These are phyloP conservation scores for Macrophya annulata DNA, from an alignment of 2,888 invertebrate genomes.

Conservation along the genomic window DNA sequence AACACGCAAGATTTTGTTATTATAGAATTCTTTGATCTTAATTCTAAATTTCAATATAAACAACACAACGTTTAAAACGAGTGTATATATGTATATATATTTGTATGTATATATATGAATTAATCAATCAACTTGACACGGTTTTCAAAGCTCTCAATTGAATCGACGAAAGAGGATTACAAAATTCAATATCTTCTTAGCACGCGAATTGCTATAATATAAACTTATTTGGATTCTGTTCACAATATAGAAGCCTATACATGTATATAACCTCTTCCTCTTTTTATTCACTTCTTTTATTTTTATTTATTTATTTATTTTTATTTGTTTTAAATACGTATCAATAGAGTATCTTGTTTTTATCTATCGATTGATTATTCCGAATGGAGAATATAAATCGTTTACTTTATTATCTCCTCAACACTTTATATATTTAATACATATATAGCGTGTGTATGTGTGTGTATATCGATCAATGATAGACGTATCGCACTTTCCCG, in stretches of 20 bases:
- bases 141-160: not conserved
- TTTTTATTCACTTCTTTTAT: conserved; percentile 10
- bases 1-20: not conserved
- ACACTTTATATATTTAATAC: too few species aligned
- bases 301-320: not conserved
- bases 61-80: not conserved
- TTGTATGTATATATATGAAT: too few species aligned
- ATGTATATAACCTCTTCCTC: not conserved
- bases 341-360: not conserved
- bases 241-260: not conserved
- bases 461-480: not conserved
- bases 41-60: not conserved
- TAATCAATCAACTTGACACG: not conserved
- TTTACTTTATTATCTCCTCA: not conserved
- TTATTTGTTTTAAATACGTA: not conserved
- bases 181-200: not conserved
- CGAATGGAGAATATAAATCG: not conserved
- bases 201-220: not conserved
- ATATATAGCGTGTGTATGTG: too few species aligned
- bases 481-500: not conserved
- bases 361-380: not conserved
- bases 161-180: not conserved
- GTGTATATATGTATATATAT: too few species aligned
- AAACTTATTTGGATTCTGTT: not conserved
- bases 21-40: not conserved